Base-by-base conservation (phyloP, 2,888 invertebrate species). In the Tuberolachnus salignus region DNA sequence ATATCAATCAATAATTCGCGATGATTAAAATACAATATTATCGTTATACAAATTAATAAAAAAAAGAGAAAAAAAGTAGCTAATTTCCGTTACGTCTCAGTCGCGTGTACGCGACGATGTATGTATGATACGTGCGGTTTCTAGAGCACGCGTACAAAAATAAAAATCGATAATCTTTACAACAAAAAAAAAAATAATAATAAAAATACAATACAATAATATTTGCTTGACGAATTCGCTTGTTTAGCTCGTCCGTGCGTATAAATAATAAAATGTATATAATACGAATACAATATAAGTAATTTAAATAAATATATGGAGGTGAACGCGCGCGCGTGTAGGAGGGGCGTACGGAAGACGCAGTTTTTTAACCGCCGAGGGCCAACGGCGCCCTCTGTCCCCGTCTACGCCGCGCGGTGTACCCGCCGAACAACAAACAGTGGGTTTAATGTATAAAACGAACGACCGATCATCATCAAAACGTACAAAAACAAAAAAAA, bases 361-460 rank as follows among this genome's bases (percentile, higher is more conserved):
- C n/a, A 34, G 34, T 3, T 34, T 34, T 34, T 4, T 34, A n/a
- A 34, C 34, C 34, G 6, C n/a, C 34, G 34, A 3, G 34, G 34
- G 34, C 6, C 6, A 34, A 4, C 6, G 6, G 34, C 34, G 34
- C 34, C 34, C 34, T 34, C 34, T 34, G 6, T 23, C 57, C 23
- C 23, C 21, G 23, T 13, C 46, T 13, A 46, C 16, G 44, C 64
- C 23, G 66, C 6, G 34, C 6, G n/a, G 59, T 61, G 49, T 34
- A 42, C 73, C 73, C 61, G 21, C 21, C 34, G 73, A 73, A 73
- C 73, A 73, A 73, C 73, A 73, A 73, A 73, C 46, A 73, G 73
- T 73, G 73, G 73, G 63, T 63, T 73, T 73, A 51, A 73, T 14
- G 46, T 51, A 61, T 19, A 51, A 46, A 71, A 71, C 71, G 46